Percentiles rank a stretch among this genome's conserved stretches.
These are phyloP conservation scores for Mythimna albipuncta DNA, from an alignment of 2,888 invertebrate species.

Conservation along the genomic window DNA sequence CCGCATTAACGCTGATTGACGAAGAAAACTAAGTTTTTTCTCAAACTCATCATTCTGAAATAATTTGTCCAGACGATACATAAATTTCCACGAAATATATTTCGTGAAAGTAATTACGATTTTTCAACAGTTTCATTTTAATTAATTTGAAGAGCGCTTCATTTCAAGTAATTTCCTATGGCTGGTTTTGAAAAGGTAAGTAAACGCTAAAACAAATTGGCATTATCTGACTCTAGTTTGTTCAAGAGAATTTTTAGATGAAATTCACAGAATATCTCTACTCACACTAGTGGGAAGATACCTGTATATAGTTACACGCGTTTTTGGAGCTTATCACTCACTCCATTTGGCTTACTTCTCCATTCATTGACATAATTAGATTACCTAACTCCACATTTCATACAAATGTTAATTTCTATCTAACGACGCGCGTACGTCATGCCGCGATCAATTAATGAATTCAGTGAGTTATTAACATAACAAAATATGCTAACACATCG, in stretches of 20 bases:
- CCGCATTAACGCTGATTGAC: not conserved
- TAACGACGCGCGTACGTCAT: constrained; percentile 35
- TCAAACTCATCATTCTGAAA: not conserved
- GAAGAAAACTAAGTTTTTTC: not conserved
- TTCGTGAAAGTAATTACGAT: not conserved
- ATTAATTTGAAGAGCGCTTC: not conserved
- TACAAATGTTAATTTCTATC: constrained; percentile 50
- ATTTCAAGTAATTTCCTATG: not conserved
- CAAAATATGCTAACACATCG: constrained; percentile 48
- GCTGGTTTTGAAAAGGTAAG: not conserved
- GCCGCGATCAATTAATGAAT: constrained; percentile 42
- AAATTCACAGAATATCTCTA: not conserved
- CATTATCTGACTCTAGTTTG: no score
- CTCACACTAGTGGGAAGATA: not conserved
- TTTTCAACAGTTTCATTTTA: not conserved
- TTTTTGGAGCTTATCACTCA: constrained; percentile 4
- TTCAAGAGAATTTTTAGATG: not conserved
- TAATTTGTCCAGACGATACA: not conserved
- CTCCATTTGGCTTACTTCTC: not conserved
- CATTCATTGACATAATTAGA: constrained; percentile 25
- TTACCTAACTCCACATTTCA: constrained; percentile 36
- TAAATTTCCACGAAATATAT: not conserved
- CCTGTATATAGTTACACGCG: not conserved
- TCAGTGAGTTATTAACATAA: constrained; percentile 36
- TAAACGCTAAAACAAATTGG: not conserved